Percentiles rank a stretch among this genome's conserved stretches.
phyloP scores from a whole-genome alignment of 2,113 vertebrate genomes.

The Hemichromis elongatus region DNA sequence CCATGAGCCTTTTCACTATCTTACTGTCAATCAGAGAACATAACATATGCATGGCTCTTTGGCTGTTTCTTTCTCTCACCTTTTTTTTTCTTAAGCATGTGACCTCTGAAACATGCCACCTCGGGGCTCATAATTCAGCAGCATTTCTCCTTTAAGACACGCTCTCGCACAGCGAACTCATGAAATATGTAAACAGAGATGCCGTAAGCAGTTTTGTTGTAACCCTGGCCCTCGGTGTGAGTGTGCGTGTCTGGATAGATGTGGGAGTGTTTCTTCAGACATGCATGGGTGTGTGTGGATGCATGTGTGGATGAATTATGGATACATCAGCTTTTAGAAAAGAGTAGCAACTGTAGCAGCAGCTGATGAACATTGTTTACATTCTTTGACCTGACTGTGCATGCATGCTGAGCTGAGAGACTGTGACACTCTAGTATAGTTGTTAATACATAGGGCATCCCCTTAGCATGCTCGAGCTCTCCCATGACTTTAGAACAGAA shows the following conservation, averaged over 20 bases:
- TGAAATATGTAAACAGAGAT: slow-evolving; percentile 50
- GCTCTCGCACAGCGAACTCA: slow-evolving; percentile 6
- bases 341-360: background rate
- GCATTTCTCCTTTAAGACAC: slow-evolving; percentile 5
- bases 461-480: background rate
- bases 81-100: background rate
- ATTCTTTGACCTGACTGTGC: background rate
- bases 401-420: background rate
- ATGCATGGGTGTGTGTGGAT: background rate
- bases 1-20: slow-evolving; percentile 2
- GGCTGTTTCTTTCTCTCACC: background rate
- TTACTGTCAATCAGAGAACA: background rate
- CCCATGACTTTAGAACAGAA: background rate
- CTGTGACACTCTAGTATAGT: background rate
- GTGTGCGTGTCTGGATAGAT: background rate
- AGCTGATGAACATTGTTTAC: background rate
- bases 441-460: background rate
- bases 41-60: background rate
- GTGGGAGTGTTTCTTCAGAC: background rate
- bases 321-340: background rate
- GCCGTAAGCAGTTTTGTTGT: slow-evolving; percentile 1
- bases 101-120: background rate
- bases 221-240: background rate
- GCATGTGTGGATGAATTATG: slow-evolving; percentile 29
- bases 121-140: background rate